Evolutionary conservation across 2,113 vertebrate genomes (phyloP).

Genomic region (Albula goreensis): DNA sequence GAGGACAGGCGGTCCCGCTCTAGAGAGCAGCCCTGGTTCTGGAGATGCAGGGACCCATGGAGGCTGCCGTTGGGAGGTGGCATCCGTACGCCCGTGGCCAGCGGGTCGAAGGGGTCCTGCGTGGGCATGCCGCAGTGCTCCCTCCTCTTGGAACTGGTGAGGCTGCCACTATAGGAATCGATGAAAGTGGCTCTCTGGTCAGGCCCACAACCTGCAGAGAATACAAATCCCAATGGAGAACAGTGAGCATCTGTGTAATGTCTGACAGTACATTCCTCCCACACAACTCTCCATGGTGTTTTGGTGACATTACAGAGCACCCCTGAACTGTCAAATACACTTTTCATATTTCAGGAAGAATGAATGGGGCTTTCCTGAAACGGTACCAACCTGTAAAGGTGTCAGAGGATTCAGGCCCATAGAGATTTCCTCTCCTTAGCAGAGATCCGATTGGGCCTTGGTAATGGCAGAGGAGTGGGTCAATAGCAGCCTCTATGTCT

Average conservation of each 20-base stretch:
- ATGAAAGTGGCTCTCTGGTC: conserved; percentile 69
- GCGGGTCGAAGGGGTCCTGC: conserved; percentile 75
- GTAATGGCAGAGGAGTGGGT: conserved; percentile 85
- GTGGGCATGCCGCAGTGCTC: conserved; percentile 68
- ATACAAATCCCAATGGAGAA: background rate
- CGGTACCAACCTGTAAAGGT: conserved; percentile 56
- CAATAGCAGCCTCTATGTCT: conserved; percentile 79
- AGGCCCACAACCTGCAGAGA: conserved; percentile 65
- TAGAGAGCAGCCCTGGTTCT: conserved; percentile 58
- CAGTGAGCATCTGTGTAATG: background rate
- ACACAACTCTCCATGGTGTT: no score
- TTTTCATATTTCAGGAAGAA: no score
- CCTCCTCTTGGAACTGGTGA: conserved; percentile 69
- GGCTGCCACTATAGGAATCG: conserved; percentile 68
- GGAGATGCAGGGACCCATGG: conserved; percentile 52
- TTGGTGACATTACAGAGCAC: no score
- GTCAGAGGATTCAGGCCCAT: conserved; percentile 69
- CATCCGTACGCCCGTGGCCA: conserved; percentile 57
- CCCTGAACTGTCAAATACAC: background rate
- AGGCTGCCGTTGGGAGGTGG: conserved; percentile 58
- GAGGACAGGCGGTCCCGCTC: conserved; percentile 62
- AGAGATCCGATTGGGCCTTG: conserved; percentile 74
- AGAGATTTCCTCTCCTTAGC: conserved; percentile 74
- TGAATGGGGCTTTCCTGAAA: background rate
- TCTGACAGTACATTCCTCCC: background rate